Evolutionary conservation across 2,888 invertebrate species (phyloP).

Genomic region (Bellardia bayeri): DNA sequence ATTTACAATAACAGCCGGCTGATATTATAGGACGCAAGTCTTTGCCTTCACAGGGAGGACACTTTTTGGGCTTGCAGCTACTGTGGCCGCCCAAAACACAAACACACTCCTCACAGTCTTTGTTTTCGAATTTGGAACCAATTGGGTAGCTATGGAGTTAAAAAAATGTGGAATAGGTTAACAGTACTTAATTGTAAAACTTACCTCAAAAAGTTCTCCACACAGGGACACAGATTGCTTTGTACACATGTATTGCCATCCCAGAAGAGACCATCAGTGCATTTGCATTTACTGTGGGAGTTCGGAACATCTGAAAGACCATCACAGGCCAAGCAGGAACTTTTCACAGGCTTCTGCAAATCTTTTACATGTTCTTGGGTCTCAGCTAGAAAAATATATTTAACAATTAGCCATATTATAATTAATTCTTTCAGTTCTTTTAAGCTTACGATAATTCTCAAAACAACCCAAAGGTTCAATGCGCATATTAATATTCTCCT

Average conservation of each 20-base stretch:
- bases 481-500: slow-evolving; percentile 89
- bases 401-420: not conserved
- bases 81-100: slow-evolving; percentile 91
- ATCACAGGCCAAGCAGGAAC: slow-evolving; percentile 86
- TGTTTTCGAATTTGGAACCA: slow-evolving; percentile 89
- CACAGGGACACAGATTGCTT: slow-evolving; percentile 91
- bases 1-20: slow-evolving; percentile 90
- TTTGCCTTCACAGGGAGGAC: slow-evolving; percentile 86
- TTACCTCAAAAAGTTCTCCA: slow-evolving; percentile 88
- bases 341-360: slow-evolving; percentile 65
- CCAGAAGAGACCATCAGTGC: slow-evolving; percentile 87
- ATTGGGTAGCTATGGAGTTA: slow-evolving; percentile 87
- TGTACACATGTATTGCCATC: slow-evolving; percentile 90
- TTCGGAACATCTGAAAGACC: slow-evolving; percentile 73
- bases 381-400: slow-evolving; percentile 74
- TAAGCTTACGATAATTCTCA: slow-evolving; percentile 87
- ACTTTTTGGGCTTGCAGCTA: slow-evolving; percentile 89
- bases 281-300: slow-evolving; percentile 84
- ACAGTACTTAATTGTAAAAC: slow-evolving; percentile 74
- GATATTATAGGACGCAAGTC: slow-evolving; percentile 86
- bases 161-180: not conserved
- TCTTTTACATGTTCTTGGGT: slow-evolving; percentile 75
- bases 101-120: slow-evolving; percentile 91
- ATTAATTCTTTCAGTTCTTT: not conserved
- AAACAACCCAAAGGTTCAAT: slow-evolving; percentile 92